Evolutionary conservation across 2,888 invertebrate genomes (phyloP), one percentile per base, ranked within the genome.

Genomic region (Caenorhabditis sp.): DNA sequence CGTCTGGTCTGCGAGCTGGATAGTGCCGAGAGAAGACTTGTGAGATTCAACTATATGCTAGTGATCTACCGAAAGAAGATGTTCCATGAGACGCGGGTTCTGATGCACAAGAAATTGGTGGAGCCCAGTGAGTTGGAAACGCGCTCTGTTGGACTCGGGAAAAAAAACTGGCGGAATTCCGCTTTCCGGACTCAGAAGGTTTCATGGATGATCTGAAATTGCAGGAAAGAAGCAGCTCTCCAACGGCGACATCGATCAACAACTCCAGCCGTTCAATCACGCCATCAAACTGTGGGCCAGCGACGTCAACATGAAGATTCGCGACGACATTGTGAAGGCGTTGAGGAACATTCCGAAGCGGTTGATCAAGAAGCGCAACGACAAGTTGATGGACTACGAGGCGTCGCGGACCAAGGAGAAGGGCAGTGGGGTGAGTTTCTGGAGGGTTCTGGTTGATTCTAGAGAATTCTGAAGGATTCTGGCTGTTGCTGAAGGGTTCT

Each of bases 361-460:
- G 56, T 63, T 91, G 44, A 89, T 91, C 64, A 88, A 88, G 63
- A 91, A 91, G 73, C 58, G 91, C 38, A 89, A 90, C 58, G 91
- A 91, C 77, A 91, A 91, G 69, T 47, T 91, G 69, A 89, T 90
- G 79, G 91, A 91, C 61, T 91, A 86, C 61, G 91, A 90, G 54
- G 87, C 85, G 10, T 90, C 89, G 5, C 85, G 85, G 49, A 61
- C 85, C 12, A 85, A 82, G n/a, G 80, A 83, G 12, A 72, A 80
- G 16, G 77, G 79, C 1, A 85, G 81, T 51, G 79, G 73, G 24
- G 54, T 54, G 14, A 24, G 54, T 47, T 47, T 47, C 5, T 19
- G n/a, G 0, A 1, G 5, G 8, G 22, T 8, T 22, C 24, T 51
- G 22, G 24, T n/a, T n/a, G n/a, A n/a, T n/a, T n/a, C n/a, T n/a